phyloP scores from a whole-genome alignment of 2,888 invertebrate genomes.

The Sarcophaga caerulescens region DNA sequence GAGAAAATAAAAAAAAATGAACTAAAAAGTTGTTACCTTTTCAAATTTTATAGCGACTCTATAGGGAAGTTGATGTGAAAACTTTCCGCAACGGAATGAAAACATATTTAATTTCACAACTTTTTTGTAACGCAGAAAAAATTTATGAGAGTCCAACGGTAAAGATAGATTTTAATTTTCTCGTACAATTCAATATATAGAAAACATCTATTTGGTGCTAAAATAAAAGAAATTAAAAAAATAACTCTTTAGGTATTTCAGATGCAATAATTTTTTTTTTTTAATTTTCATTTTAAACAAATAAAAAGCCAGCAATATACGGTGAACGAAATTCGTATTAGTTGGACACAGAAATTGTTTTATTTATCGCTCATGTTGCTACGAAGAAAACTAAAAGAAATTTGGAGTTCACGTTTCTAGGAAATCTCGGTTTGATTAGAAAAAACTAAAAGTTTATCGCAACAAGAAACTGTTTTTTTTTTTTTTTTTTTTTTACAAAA shows the following conservation, averaged over 20 bases:
- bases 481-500: neutral
- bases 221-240: too few relatives aligned
- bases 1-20: constrained; percentile 13
- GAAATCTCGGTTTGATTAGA: constrained; percentile 43
- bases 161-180: neutral
- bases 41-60: constrained; percentile 55
- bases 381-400: constrained; percentile 21
- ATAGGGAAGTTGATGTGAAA: constrained; percentile 27
- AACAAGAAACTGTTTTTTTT: constrained; percentile 37
- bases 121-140: neutral
- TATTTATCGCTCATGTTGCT: constrained; percentile 20
- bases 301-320: neutral
- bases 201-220: too few relatives aligned
- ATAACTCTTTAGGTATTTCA: too few relatives aligned
- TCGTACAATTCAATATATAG: neutral
- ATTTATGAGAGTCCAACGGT: neutral
- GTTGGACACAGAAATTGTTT: neutral
- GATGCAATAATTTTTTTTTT: too few relatives aligned
- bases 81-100: neutral
- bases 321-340: constrained; percentile 29
- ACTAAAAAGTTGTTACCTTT: constrained; percentile 54
- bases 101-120: neutral
- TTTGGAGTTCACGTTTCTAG: constrained; percentile 19
- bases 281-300: too few relatives aligned
- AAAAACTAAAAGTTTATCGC: constrained; percentile 56